Conservation (phyloP, 2,888 invertebrate genomes). For the Cataglyphis altisquamis region DNA sequence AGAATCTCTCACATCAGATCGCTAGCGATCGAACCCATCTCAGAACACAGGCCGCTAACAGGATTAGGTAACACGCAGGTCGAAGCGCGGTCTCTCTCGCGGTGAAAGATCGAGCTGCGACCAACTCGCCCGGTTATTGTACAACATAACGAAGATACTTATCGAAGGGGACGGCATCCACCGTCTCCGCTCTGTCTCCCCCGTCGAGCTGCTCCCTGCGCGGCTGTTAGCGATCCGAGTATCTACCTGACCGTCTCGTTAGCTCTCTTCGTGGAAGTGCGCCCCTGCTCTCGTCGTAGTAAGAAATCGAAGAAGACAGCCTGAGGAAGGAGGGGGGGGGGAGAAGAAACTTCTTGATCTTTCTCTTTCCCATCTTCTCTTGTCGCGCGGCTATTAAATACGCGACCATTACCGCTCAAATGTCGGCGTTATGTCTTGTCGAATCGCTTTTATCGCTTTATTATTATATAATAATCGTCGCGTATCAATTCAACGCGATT, state of each 20-base stretch:
- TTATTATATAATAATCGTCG: slow-evolving; percentile 32
- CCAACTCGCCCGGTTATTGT: slow-evolving; percentile 62
- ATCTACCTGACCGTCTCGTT: slow-evolving; percentile 65
- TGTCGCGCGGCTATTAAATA: slow-evolving; percentile 25
- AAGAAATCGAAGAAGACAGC: slow-evolving; percentile 50
- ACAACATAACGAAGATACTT: slow-evolving; percentile 66
- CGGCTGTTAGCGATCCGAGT: slow-evolving; percentile 60
- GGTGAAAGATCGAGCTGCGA: slow-evolving; percentile 37
- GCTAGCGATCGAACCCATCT: not conserved
- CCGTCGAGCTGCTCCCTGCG: slow-evolving; percentile 24
- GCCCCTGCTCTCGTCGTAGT: slow-evolving; percentile 47
- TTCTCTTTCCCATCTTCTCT: not conserved
- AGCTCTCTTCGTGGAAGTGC: slow-evolving; percentile 75
- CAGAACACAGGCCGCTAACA: not conserved
- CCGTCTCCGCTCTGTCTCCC: slow-evolving; percentile 51
- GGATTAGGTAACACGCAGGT: slow-evolving; percentile 22
- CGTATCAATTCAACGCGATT: not conserved
- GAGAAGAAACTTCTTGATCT: not conserved
- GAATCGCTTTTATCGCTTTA: slow-evolving; percentile 24
- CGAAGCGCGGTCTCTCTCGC: slow-evolving; percentile 9
- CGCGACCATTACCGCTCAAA: slow-evolving; percentile 28
- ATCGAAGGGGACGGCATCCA: slow-evolving; percentile 57
- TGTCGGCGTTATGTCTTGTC: slow-evolving; percentile 29
- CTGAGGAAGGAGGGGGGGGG: not conserved
- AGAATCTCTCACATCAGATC: not conserved